These are phyloP conservation scores for Ceramica pisi DNA, from an alignment of 2,888 invertebrate genomes.

Conservation along the genomic window DNA sequence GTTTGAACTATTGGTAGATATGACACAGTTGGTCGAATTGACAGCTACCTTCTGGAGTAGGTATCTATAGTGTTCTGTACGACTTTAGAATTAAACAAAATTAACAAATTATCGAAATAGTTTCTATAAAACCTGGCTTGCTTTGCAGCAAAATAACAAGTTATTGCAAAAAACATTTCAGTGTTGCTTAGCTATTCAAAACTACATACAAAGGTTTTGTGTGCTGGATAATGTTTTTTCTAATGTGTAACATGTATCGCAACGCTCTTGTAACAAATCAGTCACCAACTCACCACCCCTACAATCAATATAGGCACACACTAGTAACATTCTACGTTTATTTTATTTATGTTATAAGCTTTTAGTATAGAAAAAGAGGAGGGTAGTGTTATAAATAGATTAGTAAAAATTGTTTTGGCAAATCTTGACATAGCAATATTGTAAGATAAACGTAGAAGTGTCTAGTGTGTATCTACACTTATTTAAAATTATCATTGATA, in stretches of 20 bases:
- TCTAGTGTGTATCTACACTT: slow-evolving; percentile 42
- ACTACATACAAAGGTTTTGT: too few species aligned
- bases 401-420: slow-evolving; percentile 45
- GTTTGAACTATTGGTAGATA: neutral
- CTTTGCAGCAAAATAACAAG: too few species aligned
- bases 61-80: neutral
- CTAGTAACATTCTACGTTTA: slow-evolving; percentile 8
- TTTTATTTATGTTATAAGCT: neutral
- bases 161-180: neutral
- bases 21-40: slow-evolving; percentile 7
- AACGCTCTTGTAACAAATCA: slow-evolving; percentile 23
- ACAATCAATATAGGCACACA: slow-evolving; percentile 36
- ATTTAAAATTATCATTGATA: slow-evolving; percentile 46
- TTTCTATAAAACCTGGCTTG: too few species aligned
- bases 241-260: slow-evolving; percentile 8
- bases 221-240: neutral
- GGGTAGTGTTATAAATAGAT: slow-evolving; percentile 6
- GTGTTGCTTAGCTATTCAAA: neutral
- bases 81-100: too few species aligned
- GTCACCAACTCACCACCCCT: slow-evolving; percentile 25
- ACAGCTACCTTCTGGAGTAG: too few species aligned
- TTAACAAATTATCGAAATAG: too few species aligned
- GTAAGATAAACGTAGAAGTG: neutral
- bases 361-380: neutral
- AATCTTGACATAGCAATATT: slow-evolving; percentile 44